Evolutionary conservation across 53 echinoderm and acorn worm species (phyloP), one percentile per base, ranked within the genome.

Genomic region (Apostichopus leukothele): DNA sequence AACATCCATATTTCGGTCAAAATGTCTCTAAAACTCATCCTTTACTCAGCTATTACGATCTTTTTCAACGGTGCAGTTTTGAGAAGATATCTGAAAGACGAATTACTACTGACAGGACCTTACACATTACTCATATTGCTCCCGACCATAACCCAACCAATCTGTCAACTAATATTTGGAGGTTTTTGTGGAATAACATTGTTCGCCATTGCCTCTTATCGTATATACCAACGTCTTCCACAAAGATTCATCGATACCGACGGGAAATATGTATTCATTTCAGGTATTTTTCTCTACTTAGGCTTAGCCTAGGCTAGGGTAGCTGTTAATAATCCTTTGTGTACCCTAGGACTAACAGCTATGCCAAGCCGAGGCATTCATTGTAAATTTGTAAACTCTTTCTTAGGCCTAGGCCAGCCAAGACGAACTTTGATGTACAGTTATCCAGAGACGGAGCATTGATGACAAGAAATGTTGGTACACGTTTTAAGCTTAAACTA

Each of bases 131-230:
- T 96, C 50, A 88, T 96, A 6, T 89, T 96, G 57, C 63, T 96
- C 39, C 96, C 95, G 11, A 96, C 93, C 23, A 90, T 95, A 7
- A 76, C 92, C 9, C 96, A 96, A 86, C 96, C 96, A 76, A 88
- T 96, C 75, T 95, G 96, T 52, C 96, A 96, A 91, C 89, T 92
- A 25, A 89, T 96, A n/a, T 83, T 96, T 60, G 96, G 96, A 51
- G 96, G 96, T 77, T 92, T 96, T 75, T 93, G 92, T 52, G 96
- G 96, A 19, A 89, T 96, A 12, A 90, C 90, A 51, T 92, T 95
- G 22, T 95, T 96, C 66, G 92, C 95, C 9, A 86, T 92, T 1
- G 95, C 96, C 7, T 95, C 93, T 53, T 96, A 95, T 60, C 92
- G 91, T 21, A 77, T 96, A 9, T 96, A 93, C 61, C 88, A 95